Base-by-base conservation (phyloP, 2,888 invertebrate genomes). In the Chloromyia formosa region DNA sequence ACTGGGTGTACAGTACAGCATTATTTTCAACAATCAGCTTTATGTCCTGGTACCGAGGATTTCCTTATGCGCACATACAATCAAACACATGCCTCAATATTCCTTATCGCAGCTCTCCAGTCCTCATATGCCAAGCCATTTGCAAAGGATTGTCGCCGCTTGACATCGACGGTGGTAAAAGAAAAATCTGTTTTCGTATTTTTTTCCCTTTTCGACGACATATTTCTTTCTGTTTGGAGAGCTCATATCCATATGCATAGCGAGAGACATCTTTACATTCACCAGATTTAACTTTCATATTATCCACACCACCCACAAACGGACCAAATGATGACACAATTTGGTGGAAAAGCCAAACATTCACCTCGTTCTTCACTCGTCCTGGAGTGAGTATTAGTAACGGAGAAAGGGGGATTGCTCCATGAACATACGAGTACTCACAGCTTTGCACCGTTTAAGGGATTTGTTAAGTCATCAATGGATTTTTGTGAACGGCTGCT, bases 1-100 rank as follows among this genome's bases (percentile, higher is more conserved):
- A n/a, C n/a, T n/a, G n/a, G n/a, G n/a, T n/a, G n/a, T n/a, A n/a
- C n/a, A n/a, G 45, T 45, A 49, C 49, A 53, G 74, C 83, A 84
- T 83, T 83, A 83, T 83, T 83, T 83, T 81, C 80, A 78, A 78
- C 81, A 83, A 84, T 83, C 84, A 84, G 84, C 84, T 83, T 84
- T 83, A 81, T 81, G 82, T 82, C 83, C 83, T 82, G 80, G 82
- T 82, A 82, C 81, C 79, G 82, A 82, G 35, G 69, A 62, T 60
- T 69, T 53, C 53, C 64, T 68, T 66, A 53, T 56, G 54, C 23
- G 45, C 66, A 58, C 60, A 60, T n/a, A 74, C 56, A 74, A 74
- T 58, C 74, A 74, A 76, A 75, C 75, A 76, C 76, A 76, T 76
- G 73, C 62, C 76, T 40, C 42, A 40, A 66, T 58, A 61, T 69